A percentile compares a stretch with the other conserved stretches of the same genome.
phyloP scores from a whole-genome alignment of 2,888 invertebrate species.

The Agonopterix heracliana region DNA sequence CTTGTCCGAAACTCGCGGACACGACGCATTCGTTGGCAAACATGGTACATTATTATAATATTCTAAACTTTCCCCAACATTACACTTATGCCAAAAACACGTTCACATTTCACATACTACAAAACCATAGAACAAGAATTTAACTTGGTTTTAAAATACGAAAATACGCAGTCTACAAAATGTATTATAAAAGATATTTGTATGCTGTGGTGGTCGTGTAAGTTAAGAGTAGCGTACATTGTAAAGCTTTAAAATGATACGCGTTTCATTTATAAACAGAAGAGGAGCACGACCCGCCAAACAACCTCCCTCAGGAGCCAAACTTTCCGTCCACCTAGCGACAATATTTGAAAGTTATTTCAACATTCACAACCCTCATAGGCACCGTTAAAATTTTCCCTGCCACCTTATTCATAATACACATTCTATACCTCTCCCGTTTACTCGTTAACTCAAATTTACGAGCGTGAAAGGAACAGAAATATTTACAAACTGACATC shows the following conservation, averaged over 20 bases:
- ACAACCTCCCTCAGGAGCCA: constrained; percentile 66
- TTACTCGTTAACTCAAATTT: constrained; percentile 21
- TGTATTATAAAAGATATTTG: not conserved
- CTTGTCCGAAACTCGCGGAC: constrained; percentile 38
- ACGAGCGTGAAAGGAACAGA: constrained; percentile 34
- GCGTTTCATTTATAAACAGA: constrained; percentile 72
- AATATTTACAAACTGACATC: constrained; percentile 71
- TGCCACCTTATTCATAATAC: constrained; percentile 73
- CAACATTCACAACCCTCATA: constrained; percentile 76
- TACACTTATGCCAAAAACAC: constrained; percentile 32
- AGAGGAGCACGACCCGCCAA: constrained; percentile 58
- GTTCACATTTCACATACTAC: constrained; percentile 19
- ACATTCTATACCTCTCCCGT: constrained; percentile 42
- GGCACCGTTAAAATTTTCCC: constrained; percentile 76
- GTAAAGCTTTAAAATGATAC: constrained; percentile 62
- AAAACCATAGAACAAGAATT: constrained; percentile 6
- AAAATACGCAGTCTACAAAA: not conserved
- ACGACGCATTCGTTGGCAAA: constrained; percentile 20
- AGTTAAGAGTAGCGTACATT: constrained; percentile 33
- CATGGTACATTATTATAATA: constrained; percentile 41
- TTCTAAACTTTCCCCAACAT: constrained; percentile 40
- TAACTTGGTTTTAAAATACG: not conserved
- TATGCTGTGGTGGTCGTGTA: constrained; percentile 19
- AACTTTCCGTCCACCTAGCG: constrained; percentile 76
- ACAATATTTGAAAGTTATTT: constrained; percentile 78